A percentile compares a stretch with the other conserved stretches of the same genome.
Evolutionary conservation across 2,888 invertebrate species (phyloP).

Genomic region (Cerastoderma edule): DNA sequence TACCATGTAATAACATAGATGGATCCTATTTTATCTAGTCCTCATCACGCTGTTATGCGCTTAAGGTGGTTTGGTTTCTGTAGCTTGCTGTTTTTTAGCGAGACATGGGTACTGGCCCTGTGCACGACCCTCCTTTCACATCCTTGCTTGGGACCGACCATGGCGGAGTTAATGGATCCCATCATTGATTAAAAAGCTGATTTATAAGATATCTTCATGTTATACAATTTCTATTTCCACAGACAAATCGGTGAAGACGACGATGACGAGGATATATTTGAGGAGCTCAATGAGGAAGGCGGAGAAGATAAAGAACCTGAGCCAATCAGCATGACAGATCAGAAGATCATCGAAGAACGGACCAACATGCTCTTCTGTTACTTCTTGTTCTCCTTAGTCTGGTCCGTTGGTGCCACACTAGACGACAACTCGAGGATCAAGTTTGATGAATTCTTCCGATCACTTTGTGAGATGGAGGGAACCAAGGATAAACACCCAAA

Average conservation of each 20-base stretch:
- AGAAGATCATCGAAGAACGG: conserved; percentile 81
- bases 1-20: no score
- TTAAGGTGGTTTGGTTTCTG: conserved; percentile 5
- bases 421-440: conserved; percentile 80
- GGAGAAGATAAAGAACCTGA: conserved; percentile 48
- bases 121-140: conserved; percentile 1
- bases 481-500: conserved; percentile 79
- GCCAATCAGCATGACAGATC: conserved; percentile 69
- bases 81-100: background rate
- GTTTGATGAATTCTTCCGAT: conserved; percentile 85
- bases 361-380: conserved; percentile 81
- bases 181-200: background rate
- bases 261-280: conserved; percentile 74
- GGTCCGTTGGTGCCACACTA: conserved; percentile 81
- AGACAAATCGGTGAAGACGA: conserved; percentile 81
- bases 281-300: conserved; percentile 72
- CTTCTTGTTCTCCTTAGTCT: conserved; percentile 83
- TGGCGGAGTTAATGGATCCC: no score
- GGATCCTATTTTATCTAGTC: no score
- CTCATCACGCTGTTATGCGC: no score
- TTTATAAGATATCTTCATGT: background rate
- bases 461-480: conserved; percentile 86
- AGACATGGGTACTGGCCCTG: background rate
- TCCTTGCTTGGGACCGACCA: background rate
- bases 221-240: conserved; percentile 17